These are phyloP conservation scores for Protaetia brevitarsis DNA, from an alignment of 1,140 invertebrate genomes.

Conservation along the genomic window DNA sequence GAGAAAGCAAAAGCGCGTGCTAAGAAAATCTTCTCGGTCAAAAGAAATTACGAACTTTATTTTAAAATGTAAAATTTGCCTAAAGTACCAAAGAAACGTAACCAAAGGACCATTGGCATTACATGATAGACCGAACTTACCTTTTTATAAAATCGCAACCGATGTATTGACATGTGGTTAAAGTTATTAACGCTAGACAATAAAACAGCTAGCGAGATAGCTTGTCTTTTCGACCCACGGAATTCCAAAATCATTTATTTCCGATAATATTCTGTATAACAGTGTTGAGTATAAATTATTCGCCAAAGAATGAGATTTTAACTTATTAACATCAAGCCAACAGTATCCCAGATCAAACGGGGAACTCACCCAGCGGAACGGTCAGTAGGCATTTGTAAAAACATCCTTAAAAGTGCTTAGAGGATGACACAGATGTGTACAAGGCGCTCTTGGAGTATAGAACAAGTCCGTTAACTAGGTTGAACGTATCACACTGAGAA, in stretches of 20 bases:
- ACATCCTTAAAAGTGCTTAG: slow-evolving; percentile 34
- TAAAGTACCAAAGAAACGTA: slow-evolving; percentile 17
- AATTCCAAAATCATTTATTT: slow-evolving; percentile 43
- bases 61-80: neutral
- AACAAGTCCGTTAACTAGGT: neutral
- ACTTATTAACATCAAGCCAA: slow-evolving; percentile 45
- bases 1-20: neutral
- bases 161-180: slow-evolving; percentile 42
- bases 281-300: slow-evolving; percentile 43
- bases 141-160: slow-evolving; percentile 38
- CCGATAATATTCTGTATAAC: slow-evolving; percentile 41
- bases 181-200: slow-evolving; percentile 33
- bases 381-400: slow-evolving; percentile 41
- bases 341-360: slow-evolving; percentile 45
- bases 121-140: slow-evolving; percentile 26
- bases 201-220: slow-evolving; percentile 32
- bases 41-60: neutral
- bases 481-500: neutral
- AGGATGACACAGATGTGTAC: neutral
- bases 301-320: slow-evolving; percentile 44
- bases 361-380: slow-evolving; percentile 42
- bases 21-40: slow-evolving; percentile 4
- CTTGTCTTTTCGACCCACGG: slow-evolving; percentile 37
- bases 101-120: slow-evolving; percentile 16
- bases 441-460: neutral